These are phyloP conservation scores for Drosophila kikkawai DNA, from an alignment of 1,140 invertebrate genomes.

Conservation along the genomic window DNA sequence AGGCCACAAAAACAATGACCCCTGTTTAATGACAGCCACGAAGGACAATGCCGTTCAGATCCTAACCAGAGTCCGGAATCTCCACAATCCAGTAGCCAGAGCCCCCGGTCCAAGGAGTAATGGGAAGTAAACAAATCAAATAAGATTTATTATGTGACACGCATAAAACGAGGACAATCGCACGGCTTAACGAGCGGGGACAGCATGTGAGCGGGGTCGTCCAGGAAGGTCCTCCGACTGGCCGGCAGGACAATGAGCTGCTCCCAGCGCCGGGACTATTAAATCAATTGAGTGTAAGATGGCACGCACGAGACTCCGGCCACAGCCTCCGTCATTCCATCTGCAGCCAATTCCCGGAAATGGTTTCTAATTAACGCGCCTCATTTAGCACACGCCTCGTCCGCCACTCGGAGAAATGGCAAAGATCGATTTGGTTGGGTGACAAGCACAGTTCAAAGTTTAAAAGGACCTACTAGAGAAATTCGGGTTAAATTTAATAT, in stretches of 20 bases:
- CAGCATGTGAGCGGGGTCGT: conserved; percentile 5
- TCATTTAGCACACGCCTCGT: conserved; percentile 64
- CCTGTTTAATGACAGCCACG: conserved; percentile 62
- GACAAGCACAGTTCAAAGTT: conserved; percentile 22
- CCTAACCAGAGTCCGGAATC: conserved; percentile 17
- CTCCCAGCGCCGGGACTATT: conserved; percentile 56
- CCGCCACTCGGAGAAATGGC: conserved; percentile 29
- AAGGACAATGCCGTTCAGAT: conserved; percentile 36
- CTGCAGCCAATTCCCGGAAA: conserved; percentile 52
- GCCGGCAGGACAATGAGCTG: conserved; percentile 50
- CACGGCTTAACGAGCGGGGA: conserved; percentile 32
- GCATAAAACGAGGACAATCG: conserved; percentile 74
- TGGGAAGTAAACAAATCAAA: conserved; percentile 80
- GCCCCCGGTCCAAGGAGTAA: conserved; percentile 13
- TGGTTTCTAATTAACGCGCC: conserved; percentile 74
- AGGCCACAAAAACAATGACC: conserved; percentile 62
- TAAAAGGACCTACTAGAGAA: neutral
- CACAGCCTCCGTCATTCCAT: conserved; percentile 21
- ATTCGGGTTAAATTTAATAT: neutral
- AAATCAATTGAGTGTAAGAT: conserved; percentile 84
- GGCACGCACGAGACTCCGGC: conserved; percentile 59
- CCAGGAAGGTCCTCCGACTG: neutral
- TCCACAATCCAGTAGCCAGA: neutral
- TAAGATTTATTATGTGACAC: conserved; percentile 84
- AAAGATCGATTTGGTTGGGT: conserved; percentile 24